phyloP scores from a whole-genome alignment of 2,113 vertebrate species.

The Synchiropus splendidus region DNA sequence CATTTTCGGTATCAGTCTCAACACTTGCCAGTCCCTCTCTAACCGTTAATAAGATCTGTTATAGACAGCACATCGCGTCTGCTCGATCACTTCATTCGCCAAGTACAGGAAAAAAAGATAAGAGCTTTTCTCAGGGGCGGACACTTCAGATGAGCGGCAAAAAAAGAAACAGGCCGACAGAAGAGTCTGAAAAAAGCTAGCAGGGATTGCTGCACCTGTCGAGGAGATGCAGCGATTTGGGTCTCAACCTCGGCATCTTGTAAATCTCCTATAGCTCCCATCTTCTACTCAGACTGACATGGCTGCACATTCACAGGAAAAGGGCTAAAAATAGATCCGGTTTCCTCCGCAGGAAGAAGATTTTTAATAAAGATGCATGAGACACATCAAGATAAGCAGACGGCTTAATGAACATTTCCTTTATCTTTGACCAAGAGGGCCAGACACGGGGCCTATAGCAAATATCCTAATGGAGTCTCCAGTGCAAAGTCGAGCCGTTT shows the following conservation, averaged over 20 bases:
- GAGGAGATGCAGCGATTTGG: conserved; percentile 4
- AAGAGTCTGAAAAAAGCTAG: conserved; percentile 1
- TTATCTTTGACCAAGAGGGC: conserved; percentile 3
- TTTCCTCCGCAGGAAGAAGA: background rate
- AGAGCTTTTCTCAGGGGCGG: background rate
- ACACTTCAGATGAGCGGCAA: background rate
- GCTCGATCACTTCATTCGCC: conserved; percentile 11
- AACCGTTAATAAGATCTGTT: background rate
- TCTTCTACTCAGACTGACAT: conserved; percentile 2
- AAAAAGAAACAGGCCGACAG: background rate
- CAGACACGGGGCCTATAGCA: background rate
- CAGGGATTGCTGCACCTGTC: background rate
- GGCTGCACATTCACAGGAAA: conserved; percentile 4
- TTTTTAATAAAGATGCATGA: conserved; percentile 8
- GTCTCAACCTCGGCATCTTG: conserved; percentile 7
- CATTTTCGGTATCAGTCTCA: background rate
- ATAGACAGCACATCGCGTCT: background rate
- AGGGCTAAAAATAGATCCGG: conserved; percentile 5
- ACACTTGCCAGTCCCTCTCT: background rate
- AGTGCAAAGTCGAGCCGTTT: conserved; percentile 2
- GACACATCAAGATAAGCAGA: conserved; percentile 5
- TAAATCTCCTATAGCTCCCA: conserved; percentile 7
- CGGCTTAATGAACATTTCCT: conserved; percentile 1
- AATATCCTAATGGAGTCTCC: background rate
- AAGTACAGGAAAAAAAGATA: conserved; percentile 3